Conservation (phyloP, 1,140 invertebrate species). For the Caenorhabditis inopinata region DNA sequence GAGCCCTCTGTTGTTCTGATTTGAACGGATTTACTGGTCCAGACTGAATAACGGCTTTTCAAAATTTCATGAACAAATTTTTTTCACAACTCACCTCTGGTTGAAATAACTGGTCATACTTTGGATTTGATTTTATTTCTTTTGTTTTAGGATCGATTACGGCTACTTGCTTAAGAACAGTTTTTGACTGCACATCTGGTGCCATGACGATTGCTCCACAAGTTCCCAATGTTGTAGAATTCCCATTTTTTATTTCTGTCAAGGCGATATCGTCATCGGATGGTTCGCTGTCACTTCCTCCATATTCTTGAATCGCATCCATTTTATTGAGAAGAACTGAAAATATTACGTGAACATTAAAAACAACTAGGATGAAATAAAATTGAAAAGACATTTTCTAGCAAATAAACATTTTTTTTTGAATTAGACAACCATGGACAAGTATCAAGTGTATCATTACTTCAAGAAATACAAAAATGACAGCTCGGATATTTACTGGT, state of each 20-base stretch:
- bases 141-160: conserved; percentile 75
- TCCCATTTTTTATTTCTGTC: background rate
- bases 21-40: conserved; percentile 65
- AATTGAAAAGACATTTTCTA: too few relatives aligned
- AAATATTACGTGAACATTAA: too few relatives aligned
- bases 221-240: background rate
- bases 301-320: conserved; percentile 6
- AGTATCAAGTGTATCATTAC: conserved; percentile 15
- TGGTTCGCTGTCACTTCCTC: background rate
- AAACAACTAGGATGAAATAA: too few relatives aligned
- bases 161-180: conserved; percentile 44
- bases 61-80: too few relatives aligned
- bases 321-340: background rate
- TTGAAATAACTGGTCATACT: conserved; percentile 90
- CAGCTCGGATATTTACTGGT: background rate
- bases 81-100: conserved; percentile 71
- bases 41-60: conserved; percentile 48
- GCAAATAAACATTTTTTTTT: too few relatives aligned
- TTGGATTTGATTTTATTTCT: conserved; percentile 87
- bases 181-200: background rate
- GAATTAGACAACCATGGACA: background rate
- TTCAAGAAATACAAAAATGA: background rate
- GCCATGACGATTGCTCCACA: background rate
- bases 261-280: background rate
- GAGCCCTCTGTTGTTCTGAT: conserved; percentile 55